phyloP scores from a whole-genome alignment of 2,888 invertebrate genomes.

The Drosophila meridionalis region DNA sequence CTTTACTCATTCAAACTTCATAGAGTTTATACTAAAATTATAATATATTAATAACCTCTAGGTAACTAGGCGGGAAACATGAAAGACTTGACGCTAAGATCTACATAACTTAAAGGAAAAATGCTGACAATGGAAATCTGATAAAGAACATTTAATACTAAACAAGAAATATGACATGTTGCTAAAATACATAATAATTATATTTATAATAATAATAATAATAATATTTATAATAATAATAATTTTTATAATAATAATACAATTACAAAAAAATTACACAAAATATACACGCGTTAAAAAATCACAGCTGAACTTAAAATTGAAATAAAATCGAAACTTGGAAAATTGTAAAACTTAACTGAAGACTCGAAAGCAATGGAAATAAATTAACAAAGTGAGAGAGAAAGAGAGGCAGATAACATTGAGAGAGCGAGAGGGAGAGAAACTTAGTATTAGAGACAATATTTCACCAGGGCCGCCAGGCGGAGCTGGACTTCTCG shows the following conservation, averaged over 20 bases:
- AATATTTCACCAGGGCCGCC: slow-evolving; percentile 86
- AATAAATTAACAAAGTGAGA: slow-evolving; percentile 57
- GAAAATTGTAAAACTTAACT: slow-evolving; percentile 59
- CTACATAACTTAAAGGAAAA: slow-evolving; percentile 70
- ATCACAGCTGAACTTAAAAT: slow-evolving; percentile 82
- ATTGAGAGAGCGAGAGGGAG: background rate
- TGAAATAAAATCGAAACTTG: slow-evolving; percentile 49
- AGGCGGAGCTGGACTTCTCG: slow-evolving; percentile 86
- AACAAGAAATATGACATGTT: slow-evolving; percentile 16
- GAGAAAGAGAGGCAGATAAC: background rate
- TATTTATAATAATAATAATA: slow-evolving; percentile 18
- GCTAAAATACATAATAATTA: slow-evolving; percentile 63
- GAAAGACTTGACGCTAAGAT: slow-evolving; percentile 52
- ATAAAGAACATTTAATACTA: slow-evolving; percentile 37
- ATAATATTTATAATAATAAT: slow-evolving; percentile 39
- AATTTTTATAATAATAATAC: slow-evolving; percentile 13
- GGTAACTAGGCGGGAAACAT: slow-evolving; percentile 47
- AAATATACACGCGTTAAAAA: slow-evolving; percentile 66
- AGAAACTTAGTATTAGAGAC: slow-evolving; percentile 61
- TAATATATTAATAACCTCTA: slow-evolving; percentile 33
- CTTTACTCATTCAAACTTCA: slow-evolving; percentile 36
- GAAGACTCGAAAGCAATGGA: slow-evolving; percentile 22
- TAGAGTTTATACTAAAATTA: slow-evolving; percentile 19
- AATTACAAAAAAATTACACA: slow-evolving; percentile 64
- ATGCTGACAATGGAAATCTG: slow-evolving; percentile 19